phyloP scores from a whole-genome alignment of 2,888 invertebrate species.

The Caenorhabditis sp. region DNA sequence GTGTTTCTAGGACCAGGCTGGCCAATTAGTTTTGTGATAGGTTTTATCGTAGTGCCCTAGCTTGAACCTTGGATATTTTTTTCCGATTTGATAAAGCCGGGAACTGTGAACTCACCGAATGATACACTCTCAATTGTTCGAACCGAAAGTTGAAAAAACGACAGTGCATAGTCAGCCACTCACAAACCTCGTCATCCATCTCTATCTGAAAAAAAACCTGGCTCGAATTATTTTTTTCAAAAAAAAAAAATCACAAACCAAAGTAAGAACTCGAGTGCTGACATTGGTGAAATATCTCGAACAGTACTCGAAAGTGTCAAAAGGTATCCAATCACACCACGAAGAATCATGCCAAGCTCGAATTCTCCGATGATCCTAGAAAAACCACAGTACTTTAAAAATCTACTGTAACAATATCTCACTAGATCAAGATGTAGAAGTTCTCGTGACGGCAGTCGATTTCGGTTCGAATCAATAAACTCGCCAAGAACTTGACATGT shows the following conservation, averaged over 20 bases:
- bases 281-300: slow-evolving; percentile 30
- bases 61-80: not conserved
- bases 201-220: slow-evolving; percentile 18
- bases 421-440: slow-evolving; percentile 36
- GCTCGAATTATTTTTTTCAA: not conserved
- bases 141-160: slow-evolving; percentile 13
- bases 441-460: slow-evolving; percentile 9
- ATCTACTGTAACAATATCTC: not conserved
- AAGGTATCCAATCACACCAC: slow-evolving; percentile 36
- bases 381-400: not conserved
- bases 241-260: slow-evolving; percentile 10
- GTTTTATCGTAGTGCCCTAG: too few relatives aligned
- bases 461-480: slow-evolving; percentile 18
- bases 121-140: slow-evolving; percentile 24
- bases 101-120: slow-evolving; percentile 12
- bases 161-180: slow-evolving; percentile 13
- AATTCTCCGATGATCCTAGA: slow-evolving; percentile 26
- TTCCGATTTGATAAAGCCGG: not conserved
- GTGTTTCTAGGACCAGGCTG: too few relatives aligned
- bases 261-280: slow-evolving; percentile 23
- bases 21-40: too few relatives aligned
- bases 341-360: slow-evolving; percentile 30
- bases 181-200: slow-evolving; percentile 24
- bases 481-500: slow-evolving; percentile 16
- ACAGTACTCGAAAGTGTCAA: slow-evolving; percentile 20